Evolutionary conservation across 2,888 invertebrate genomes (phyloP), one percentile per base, ranked within the genome.

Genomic region (Lepidonotus clava): DNA sequence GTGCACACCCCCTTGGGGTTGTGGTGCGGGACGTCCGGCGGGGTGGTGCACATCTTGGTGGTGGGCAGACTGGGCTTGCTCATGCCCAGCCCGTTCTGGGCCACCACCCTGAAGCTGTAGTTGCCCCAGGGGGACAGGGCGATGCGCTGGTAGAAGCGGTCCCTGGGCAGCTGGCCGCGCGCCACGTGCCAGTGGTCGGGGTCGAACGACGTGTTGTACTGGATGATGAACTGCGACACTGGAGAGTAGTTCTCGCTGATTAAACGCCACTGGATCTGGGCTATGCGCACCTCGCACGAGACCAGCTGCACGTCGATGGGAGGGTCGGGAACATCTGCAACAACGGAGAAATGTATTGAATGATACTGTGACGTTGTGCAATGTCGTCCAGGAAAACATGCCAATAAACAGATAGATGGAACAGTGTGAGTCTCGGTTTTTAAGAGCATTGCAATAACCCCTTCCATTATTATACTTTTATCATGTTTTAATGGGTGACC

Each of bases 51-150:
- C 18, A 40, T 66, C 24, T 80, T 32, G 5, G 18, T 32, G 1
- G 89, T 89, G 4, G 86, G 87, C n/a, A 24, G 14, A 46, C 89
- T 89, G 0, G 89, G 89, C 28, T 24, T n/a, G n/a, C 88, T 88
- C 38, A 40, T 34, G 0, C 89, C 89, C 6, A 89, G 76, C 14
- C 56, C 51, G 56, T 89, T 89, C 77, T 88, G 86, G 41, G 89
- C 89, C 28, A 89, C 76, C 36, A 89, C 88, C 46, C 89, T 66
- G 84, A 89, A 89, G n/a, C 88, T 80, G 84, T 90, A 90, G 83
- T 90, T 90, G 46, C 87, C 90, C 89, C 89, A 90, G 21, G 90
- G 90, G 6, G 90, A 90, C 56, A 90, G 86, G 61, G 89, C 86
- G 24, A 90, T 89, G 14, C 90, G 83, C 56, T 90, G 88, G 87